A percentile compares a stretch with the other conserved stretches of the same genome.
Conservation (phyloP, 2,797 vertebrate species). For the Lithobates sylvaticus region DNA sequence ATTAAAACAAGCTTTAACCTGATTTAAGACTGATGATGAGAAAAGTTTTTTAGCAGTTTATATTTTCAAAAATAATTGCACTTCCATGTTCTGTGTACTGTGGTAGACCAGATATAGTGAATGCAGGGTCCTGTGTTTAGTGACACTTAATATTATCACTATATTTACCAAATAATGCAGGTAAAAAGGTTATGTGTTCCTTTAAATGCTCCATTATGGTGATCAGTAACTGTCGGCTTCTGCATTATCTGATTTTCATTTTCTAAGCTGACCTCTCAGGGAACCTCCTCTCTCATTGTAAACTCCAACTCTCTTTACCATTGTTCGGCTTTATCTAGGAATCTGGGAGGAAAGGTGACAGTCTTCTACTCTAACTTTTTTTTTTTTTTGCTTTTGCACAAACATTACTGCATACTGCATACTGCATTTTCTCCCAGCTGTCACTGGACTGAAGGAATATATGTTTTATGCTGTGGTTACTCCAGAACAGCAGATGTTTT, state of each 20-base stretch:
- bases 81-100: no score
- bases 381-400: conserved; percentile 16
- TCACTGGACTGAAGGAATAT: background rate
- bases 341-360: conserved; percentile 24
- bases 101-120: no score
- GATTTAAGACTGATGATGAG: no score
- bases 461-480: conserved; percentile 7
- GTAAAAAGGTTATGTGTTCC: no score
- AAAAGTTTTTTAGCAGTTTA: no score
- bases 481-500: conserved; percentile 34
- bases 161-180: no score
- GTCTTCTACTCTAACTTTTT: background rate
- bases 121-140: no score
- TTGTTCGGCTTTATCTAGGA: conserved; percentile 44
- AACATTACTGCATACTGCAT: no score
- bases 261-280: background rate
- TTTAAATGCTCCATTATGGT: conserved; percentile 15
- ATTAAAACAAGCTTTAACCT: no score
- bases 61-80: no score
- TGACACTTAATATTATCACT: no score
- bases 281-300: conserved; percentile 46
- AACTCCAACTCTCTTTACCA: conserved; percentile 9
- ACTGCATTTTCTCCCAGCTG: no score
- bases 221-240: conserved; percentile 6
- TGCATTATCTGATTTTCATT: background rate